Percentiles rank a stretch among this genome's conserved stretches.
These are phyloP conservation scores for Poeciliopsis turneri DNA, from an alignment of 2,797 vertebrate genomes.

Conservation along the genomic window DNA sequence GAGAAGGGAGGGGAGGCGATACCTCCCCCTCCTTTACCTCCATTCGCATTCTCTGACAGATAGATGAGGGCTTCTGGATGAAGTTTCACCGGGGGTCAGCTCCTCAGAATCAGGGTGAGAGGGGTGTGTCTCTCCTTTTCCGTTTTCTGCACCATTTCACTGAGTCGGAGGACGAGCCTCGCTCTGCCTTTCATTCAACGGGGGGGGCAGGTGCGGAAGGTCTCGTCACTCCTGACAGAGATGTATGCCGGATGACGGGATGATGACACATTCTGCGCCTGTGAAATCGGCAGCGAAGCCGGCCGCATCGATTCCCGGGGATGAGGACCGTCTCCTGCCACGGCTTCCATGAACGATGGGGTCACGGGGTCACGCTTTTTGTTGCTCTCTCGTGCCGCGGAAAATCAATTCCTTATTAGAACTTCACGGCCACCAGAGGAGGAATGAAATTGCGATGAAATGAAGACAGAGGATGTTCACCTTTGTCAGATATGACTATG, in stretches of 20 bases:
- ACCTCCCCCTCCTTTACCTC: constrained; percentile 66
- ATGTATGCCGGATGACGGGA: constrained; percentile 63
- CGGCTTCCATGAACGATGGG: constrained; percentile 63
- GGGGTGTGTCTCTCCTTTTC: constrained; percentile 51
- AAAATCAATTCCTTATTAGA: constrained; percentile 82
- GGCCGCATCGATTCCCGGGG: constrained; percentile 66
- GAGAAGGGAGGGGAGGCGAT: constrained; percentile 67
- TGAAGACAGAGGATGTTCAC: constrained; percentile 77
- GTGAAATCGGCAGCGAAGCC: constrained; percentile 47
- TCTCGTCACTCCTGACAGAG: constrained; percentile 58
- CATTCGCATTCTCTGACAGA: constrained; percentile 71
- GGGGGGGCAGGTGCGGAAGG: constrained; percentile 28
- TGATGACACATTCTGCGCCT: constrained; percentile 65
- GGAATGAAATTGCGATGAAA: constrained; percentile 51
- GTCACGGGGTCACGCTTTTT: constrained; percentile 72
- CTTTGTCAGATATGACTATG: constrained; percentile 74
- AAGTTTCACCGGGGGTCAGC: constrained; percentile 72
- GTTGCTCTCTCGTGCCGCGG: constrained; percentile 39
- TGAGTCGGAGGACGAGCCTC: constrained; percentile 64
- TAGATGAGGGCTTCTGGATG: constrained; percentile 70
- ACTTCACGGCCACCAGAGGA: constrained; percentile 62
- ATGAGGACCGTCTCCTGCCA: constrained; percentile 62
- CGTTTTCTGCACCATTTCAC: constrained; percentile 81
- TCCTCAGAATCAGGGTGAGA: constrained; percentile 43
- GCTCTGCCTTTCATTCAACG: constrained; percentile 53